Percentiles rank a stretch among this genome's conserved stretches.
Evolutionary conservation across 2,888 invertebrate species (phyloP).

Genomic region (Yponomeuta plumbellus): DNA sequence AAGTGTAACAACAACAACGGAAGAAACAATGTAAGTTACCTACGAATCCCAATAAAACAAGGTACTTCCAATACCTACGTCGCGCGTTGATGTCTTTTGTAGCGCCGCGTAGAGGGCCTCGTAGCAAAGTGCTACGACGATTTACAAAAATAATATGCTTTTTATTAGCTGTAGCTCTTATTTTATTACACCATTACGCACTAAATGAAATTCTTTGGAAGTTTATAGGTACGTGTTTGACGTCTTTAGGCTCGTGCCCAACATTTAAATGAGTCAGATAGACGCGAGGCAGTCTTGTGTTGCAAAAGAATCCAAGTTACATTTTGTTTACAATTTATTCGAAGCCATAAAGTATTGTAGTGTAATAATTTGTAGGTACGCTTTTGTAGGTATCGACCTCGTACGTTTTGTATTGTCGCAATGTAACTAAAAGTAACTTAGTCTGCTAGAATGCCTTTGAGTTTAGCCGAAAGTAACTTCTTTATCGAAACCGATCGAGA

Average conservation of each 20-base stretch:
- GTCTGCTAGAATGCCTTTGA: neutral
- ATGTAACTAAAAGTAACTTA: neutral
- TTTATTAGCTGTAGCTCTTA: neutral
- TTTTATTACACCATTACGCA: neutral
- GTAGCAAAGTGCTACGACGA: constrained; percentile 9
- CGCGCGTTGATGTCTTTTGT: constrained; percentile 14
- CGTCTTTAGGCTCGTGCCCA: too few relatives aligned
- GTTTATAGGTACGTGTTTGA: too few relatives aligned
- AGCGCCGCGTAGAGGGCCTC: neutral
- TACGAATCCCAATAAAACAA: neutral
- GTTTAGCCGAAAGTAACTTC: neutral
- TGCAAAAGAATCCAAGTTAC: neutral
- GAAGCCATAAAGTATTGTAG: neutral
- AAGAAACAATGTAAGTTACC: neutral
- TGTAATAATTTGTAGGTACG: too few relatives aligned
- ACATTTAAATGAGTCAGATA: too few relatives aligned
- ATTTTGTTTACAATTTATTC: neutral
- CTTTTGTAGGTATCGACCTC: too few relatives aligned
- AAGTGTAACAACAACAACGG: too few relatives aligned
- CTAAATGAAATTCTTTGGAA: neutral
- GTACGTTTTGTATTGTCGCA: neutral
- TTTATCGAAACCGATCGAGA: neutral
- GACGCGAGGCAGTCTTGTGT: too few relatives aligned
- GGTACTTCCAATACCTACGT: neutral
- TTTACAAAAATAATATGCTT: neutral